Conservation (phyloP, 2,888 invertebrate species). For the Drosophila melanosoma region DNA sequence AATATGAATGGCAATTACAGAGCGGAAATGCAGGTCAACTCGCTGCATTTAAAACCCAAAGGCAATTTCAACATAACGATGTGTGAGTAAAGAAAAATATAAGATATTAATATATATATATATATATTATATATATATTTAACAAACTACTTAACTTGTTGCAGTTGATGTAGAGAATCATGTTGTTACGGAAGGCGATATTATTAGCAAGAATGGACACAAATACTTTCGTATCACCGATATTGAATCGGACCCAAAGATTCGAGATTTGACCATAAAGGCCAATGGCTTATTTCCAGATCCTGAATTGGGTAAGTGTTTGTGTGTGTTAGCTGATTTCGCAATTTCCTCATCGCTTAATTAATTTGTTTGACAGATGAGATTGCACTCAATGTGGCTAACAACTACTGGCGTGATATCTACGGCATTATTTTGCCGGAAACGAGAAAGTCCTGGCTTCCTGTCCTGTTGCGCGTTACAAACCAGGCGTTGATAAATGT, state of each 20-base stretch:
- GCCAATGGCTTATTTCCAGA: constrained; percentile 88
- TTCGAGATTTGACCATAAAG: constrained; percentile 87
- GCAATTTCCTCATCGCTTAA: not conserved
- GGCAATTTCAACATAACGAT: constrained; percentile 87
- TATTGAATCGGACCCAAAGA: constrained; percentile 87
- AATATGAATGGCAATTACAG: constrained; percentile 87
- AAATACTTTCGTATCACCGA: constrained; percentile 86
- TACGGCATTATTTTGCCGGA: constrained; percentile 86
- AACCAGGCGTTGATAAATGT: constrained; percentile 80
- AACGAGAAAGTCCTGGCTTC: constrained; percentile 82
- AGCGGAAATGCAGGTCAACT: constrained; percentile 87
- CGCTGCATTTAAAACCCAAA: constrained; percentile 87
- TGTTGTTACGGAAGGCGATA: constrained; percentile 85
- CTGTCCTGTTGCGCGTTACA: constrained; percentile 74
- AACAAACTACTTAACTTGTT: not conserved
- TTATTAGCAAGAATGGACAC: constrained; percentile 86
- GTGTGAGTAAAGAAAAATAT: constrained; percentile 85
- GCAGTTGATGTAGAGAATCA: constrained; percentile 61
- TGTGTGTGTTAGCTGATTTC: constrained; percentile 68
- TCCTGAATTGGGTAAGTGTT: constrained; percentile 88
- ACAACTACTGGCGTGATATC: constrained; percentile 87
- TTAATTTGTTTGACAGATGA: constrained; percentile 67
- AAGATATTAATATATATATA: not conserved
- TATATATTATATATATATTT: not conserved
- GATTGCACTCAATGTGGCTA: constrained; percentile 85